phyloP scores from a whole-genome alignment of 2,797 vertebrate species.

The Sitta carolinensis region DNA sequence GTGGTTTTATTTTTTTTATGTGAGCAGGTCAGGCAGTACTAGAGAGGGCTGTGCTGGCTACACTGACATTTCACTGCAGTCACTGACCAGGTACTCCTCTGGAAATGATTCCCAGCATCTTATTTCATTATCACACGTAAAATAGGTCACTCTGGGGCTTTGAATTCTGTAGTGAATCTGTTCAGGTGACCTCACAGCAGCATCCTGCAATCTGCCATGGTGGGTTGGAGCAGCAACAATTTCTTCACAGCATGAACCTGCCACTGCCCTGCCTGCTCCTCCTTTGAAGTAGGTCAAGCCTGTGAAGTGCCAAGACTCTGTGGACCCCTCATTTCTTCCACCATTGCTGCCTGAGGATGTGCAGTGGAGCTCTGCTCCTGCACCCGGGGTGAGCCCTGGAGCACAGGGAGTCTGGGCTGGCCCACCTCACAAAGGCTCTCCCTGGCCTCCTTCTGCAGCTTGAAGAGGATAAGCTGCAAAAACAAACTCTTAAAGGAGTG shows the following conservation, averaged over 20 bases:
- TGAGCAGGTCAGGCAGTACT: not conserved
- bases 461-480: not conserved
- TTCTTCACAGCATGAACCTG: constrained; percentile 46
- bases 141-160: constrained; percentile 44
- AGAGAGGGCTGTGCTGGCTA: not conserved
- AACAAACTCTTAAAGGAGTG: not conserved
- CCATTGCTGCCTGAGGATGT: not conserved
- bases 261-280: not conserved
- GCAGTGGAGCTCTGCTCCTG: not conserved
- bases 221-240: constrained; percentile 45
- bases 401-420: not conserved
- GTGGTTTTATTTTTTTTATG: not conserved
- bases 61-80: not conserved
- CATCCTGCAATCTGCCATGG: not conserved
- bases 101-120: not conserved
- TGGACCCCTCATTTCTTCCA: not conserved
- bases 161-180: constrained; percentile 14
- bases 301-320: not conserved
- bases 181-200: constrained; percentile 55
- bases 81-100: not conserved
- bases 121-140: not conserved
- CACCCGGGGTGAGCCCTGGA: not conserved
- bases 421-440: not conserved
- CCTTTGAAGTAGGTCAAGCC: constrained; percentile 50
- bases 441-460: not conserved